phyloP scores from a whole-genome alignment of 2,888 invertebrate genomes.

The Erpobdella octoculata region DNA sequence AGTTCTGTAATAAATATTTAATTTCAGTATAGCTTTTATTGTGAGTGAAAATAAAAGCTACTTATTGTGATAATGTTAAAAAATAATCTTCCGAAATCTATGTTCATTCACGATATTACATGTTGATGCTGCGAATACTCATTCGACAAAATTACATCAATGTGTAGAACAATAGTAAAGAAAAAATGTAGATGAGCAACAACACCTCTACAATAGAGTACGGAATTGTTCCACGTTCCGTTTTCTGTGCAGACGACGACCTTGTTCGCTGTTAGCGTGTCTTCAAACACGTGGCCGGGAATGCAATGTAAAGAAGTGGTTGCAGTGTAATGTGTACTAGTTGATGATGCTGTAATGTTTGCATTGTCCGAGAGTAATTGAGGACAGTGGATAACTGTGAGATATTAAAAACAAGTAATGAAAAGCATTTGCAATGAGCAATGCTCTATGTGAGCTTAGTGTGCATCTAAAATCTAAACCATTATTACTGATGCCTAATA shows the following conservation, averaged over 20 bases:
- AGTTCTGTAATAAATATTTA: too few species aligned
- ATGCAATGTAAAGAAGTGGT: background rate
- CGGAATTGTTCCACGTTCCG: conserved; percentile 13
- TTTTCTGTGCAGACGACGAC: background rate
- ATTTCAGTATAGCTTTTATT: too few species aligned
- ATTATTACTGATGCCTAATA: background rate
- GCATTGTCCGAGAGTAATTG: background rate
- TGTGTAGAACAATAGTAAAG: too few species aligned
- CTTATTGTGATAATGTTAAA: too few species aligned
- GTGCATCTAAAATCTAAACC: background rate
- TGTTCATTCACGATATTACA: too few species aligned
- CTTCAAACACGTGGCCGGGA: conserved; percentile 4
- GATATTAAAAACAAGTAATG: background rate
- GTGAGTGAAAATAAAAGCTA: too few species aligned
- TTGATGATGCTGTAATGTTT: background rate
- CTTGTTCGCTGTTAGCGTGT: background rate
- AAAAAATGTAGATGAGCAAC: too few species aligned
- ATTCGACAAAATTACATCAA: too few species aligned
- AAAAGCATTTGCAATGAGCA: background rate
- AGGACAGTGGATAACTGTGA: conserved; percentile 10
- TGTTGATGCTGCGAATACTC: too few species aligned
- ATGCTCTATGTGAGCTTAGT: background rate
- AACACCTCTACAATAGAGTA: background rate
- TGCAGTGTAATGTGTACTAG: background rate
- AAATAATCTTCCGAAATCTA: too few species aligned